Base-by-base conservation (phyloP, 23 tunicate species). In the Pegea sp. region DNA sequence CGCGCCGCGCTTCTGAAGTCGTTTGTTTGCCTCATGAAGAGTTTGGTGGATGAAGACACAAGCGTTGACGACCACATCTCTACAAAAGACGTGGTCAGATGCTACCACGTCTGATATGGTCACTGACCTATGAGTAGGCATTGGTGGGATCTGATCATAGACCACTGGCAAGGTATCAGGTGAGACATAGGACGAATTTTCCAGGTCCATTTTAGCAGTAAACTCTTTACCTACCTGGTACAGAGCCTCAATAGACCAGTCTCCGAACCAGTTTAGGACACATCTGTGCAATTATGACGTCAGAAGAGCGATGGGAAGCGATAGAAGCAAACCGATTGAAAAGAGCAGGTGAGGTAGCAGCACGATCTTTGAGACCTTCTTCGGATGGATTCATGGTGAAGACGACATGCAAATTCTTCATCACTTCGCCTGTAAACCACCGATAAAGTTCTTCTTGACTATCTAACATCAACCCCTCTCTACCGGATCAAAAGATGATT, bases 381-480 rank as follows among this genome's bases (percentile, higher is more conserved):
- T 89, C 91, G 7, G 90, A 67, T 44, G 98, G 98, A 52, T 89
- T 89, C 98, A 89, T 89, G 18, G 98, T 89, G 63, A 89, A 89
- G 30, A 89, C 98, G 31, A 89, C 98, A 52, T 89, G 98, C 60
- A 89, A 38, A 55, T 89, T 89, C 54, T 57, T 59, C 90, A 77
- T 89, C 1, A 89, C 98, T 77, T 89, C 98, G 5, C 75, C 90
- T 7, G 98, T 77, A 56, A 89, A 89, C 98, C 98, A 89, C 42
- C 69, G 61, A 62, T 89, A 89, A 24, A 89, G 42, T 34, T 89
- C 98, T 51, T 89, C 98, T 49, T 89, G 98, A 60, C 90, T 76
- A 42, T 89, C 98, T 55, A 89, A 67, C 98, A 89, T 89, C 71
- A 89, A 58, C 0, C 98, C 98, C 43, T 89, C 90, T 34, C 96